Evolutionary conservation across 2,888 invertebrate genomes (phyloP).

Genomic region (Hylaea fasciaria): DNA sequence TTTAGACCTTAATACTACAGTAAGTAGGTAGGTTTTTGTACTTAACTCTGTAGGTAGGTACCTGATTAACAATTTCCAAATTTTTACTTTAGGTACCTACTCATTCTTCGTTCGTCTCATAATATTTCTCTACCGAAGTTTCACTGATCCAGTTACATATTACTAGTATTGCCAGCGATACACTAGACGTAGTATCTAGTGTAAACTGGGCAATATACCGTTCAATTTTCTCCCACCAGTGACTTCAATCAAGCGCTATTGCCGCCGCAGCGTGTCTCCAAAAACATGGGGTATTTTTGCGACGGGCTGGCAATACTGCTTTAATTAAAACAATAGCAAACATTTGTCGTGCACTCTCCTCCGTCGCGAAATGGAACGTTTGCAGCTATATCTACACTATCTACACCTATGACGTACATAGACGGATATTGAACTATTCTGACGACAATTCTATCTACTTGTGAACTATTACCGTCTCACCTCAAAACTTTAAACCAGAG

Average conservation of each 20-base stretch:
- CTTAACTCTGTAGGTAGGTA: no score
- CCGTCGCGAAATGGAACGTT: slow-evolving; percentile 48
- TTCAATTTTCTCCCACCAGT: slow-evolving; percentile 14
- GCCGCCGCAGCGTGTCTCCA: slow-evolving; percentile 30
- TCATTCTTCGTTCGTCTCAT: no score
- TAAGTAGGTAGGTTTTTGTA: no score
- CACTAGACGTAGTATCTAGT: no score
- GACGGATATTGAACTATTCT: not conserved
- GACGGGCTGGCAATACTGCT: slow-evolving; percentile 59
- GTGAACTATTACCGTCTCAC: no score
- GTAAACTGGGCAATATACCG: not conserved
- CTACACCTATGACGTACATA: slow-evolving; percentile 6
- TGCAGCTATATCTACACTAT: slow-evolving; percentile 6
- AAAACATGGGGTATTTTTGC: slow-evolving; percentile 43
- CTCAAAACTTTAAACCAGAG: no score
- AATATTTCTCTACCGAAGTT: no score
- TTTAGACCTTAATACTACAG: no score
- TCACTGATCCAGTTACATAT: not conserved
- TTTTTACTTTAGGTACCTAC: no score
- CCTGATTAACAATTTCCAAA: no score
- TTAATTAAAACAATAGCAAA: slow-evolving; percentile 67
- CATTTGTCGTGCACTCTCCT: slow-evolving; percentile 62
- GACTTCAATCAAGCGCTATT: slow-evolving; percentile 32
- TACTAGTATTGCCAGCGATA: not conserved
- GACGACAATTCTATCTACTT: not conserved